These are phyloP conservation scores for Neoitamus cyanurus DNA, from an alignment of 2,888 invertebrate species.

Conservation along the genomic window DNA sequence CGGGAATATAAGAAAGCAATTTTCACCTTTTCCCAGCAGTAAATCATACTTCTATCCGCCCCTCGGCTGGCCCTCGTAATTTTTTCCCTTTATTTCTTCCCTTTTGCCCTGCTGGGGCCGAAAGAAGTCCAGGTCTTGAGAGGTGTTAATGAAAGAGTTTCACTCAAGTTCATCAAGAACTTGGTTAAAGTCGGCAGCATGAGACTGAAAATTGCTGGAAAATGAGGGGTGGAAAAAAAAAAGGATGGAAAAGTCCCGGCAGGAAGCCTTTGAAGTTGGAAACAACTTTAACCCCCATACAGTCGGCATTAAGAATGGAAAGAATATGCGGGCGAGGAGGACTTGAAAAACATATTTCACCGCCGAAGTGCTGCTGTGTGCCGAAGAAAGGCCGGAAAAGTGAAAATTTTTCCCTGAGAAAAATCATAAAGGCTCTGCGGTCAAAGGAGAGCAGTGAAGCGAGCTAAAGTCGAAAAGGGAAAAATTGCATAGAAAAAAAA, in stretches of 20 bases:
- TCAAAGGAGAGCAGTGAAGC: background rate
- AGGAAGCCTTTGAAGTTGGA: conserved; percentile 22
- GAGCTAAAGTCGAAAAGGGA: background rate
- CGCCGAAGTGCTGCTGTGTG: conserved; percentile 14
- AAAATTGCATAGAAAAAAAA: background rate
- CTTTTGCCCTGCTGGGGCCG: background rate
- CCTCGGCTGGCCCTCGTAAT: background rate
- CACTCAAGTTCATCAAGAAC: conserved; percentile 25
- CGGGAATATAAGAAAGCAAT: conserved; percentile 12
- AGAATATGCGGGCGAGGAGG: background rate
- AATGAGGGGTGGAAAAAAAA: background rate
- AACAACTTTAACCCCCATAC: conserved; percentile 3
- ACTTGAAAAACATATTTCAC: conserved; percentile 25
- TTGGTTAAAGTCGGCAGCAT: conserved; percentile 13
- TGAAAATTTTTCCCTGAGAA: conserved; percentile 7
- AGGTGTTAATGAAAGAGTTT: conserved; percentile 43
- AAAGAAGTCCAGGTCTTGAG: background rate
- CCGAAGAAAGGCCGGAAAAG: conserved; percentile 28
- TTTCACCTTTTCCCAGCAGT: conserved; percentile 14
- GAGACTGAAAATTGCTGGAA: conserved; percentile 9
- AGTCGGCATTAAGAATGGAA: background rate
- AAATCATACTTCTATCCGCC: conserved; percentile 17
- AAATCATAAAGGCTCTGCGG: background rate
- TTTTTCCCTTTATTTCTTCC: background rate
- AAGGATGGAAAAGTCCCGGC: background rate